phyloP scores from a whole-genome alignment of 2,888 invertebrate genomes.

The Oegoconia quadripuncta region DNA sequence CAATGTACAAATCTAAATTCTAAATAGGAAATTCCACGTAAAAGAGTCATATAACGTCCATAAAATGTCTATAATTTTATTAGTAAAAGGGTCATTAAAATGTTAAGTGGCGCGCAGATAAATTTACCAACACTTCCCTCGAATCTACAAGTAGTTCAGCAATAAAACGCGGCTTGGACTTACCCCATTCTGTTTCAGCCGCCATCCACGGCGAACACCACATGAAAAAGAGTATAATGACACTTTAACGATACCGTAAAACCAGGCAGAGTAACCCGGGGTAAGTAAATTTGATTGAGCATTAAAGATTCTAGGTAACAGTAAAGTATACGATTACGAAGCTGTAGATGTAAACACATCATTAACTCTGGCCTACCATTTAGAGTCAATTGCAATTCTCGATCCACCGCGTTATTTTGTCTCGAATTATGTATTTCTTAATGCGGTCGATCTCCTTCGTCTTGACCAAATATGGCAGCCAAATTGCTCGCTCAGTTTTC shows the following conservation, averaged over 20 bases:
- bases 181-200: constrained; percentile 78
- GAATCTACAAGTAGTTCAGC: constrained; percentile 60
- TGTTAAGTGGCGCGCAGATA: constrained; percentile 23
- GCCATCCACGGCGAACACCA: constrained; percentile 51
- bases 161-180: constrained; percentile 57
- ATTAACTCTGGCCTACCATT: constrained; percentile 29
- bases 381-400: constrained; percentile 21
- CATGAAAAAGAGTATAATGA: constrained; percentile 73
- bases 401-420: constrained; percentile 9
- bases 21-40: constrained; percentile 9
- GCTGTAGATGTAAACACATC: constrained; percentile 40
- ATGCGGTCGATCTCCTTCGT: background rate
- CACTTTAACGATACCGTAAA: constrained; percentile 67
- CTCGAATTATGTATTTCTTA: constrained; percentile 8
- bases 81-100: constrained; percentile 23
- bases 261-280: constrained; percentile 45
- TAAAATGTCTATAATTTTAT: constrained; percentile 23
- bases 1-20: background rate
- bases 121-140: constrained; percentile 33
- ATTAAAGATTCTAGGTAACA: constrained; percentile 56
- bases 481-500: constrained; percentile 9
- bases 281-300: constrained; percentile 59
- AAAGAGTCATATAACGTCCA: constrained; percentile 19
- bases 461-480: constrained; percentile 6
- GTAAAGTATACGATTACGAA: constrained; percentile 36